phyloP scores from a whole-genome alignment of 2,797 vertebrate species.

The Neostethus bicornis region DNA sequence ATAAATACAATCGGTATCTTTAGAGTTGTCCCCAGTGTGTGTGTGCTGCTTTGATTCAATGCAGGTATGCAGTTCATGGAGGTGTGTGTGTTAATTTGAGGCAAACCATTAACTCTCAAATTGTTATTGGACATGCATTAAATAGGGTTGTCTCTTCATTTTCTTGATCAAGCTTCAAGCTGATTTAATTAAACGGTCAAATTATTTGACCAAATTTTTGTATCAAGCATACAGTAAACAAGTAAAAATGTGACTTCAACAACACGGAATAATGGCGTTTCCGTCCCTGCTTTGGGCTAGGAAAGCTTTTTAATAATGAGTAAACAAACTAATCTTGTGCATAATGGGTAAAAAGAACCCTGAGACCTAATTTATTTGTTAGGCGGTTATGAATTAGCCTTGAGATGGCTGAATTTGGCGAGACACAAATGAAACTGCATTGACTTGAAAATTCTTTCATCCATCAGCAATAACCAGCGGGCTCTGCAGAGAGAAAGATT shows the following conservation, averaged over 20 bases:
- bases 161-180: too few relatives aligned
- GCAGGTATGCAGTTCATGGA: constrained; percentile 16
- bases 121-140: constrained; percentile 1
- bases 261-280: background rate
- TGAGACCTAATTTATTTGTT: background rate
- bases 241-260: background rate
- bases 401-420: too few relatives aligned
- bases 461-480: background rate
- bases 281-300: background rate
- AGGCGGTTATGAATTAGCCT: too few relatives aligned
- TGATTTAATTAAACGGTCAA: too few relatives aligned
- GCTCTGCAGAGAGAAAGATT: background rate
- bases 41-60: constrained; percentile 29
- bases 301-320: constrained; percentile 6
- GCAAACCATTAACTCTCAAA: background rate
- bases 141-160: constrained; percentile 4
- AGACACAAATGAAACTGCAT: too few relatives aligned
- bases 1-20: constrained; percentile 50
- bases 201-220: too few relatives aligned
- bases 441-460: too few relatives aligned
- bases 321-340: constrained; percentile 2
- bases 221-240: background rate
- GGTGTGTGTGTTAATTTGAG: background rate
- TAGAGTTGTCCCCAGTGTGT: constrained; percentile 49
- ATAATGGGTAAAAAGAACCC: background rate